These are phyloP conservation scores for Melieria crassipennis DNA, from an alignment of 2,888 invertebrate species.

Conservation along the genomic window DNA sequence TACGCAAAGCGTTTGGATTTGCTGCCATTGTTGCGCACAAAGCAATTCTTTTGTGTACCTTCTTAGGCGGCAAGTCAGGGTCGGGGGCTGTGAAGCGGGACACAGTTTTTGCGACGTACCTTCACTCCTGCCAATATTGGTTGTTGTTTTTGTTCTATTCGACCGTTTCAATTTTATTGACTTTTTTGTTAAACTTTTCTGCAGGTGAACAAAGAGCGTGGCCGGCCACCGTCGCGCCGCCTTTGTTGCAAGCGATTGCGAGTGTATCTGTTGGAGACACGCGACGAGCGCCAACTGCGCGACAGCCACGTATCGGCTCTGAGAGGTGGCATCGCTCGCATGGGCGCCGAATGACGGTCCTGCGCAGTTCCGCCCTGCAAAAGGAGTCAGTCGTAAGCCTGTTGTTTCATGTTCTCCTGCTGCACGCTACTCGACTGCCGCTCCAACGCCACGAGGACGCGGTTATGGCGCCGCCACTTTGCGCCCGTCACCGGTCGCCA, in stretches of 20 bases:
- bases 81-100: conserved; percentile 1
- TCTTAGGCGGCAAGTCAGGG: conserved; percentile 2
- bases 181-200: conserved; percentile 19
- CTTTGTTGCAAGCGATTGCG: too few species aligned
- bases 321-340: too few species aligned
- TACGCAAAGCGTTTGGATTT: too few species aligned
- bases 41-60: neutral
- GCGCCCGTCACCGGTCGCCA: neutral
- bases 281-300: conserved; percentile 26
- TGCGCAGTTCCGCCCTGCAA: too few species aligned
- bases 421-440: too few species aligned
- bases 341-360: too few species aligned
- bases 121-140: neutral
- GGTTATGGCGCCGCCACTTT: too few species aligned
- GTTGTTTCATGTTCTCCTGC: too few species aligned
- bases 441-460: too few species aligned
- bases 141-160: neutral
- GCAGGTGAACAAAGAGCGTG: neutral
- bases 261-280: conserved; percentile 14
- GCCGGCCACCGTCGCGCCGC: too few species aligned
- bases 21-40: too few species aligned
- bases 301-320: conserved; percentile 23
- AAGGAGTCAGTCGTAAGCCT: too few species aligned
- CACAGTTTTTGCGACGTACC: neutral
- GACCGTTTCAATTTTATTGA: neutral